These are phyloP conservation scores for Cybosia mesomella DNA, from an alignment of 2,888 invertebrate species.

Conservation along the genomic window DNA sequence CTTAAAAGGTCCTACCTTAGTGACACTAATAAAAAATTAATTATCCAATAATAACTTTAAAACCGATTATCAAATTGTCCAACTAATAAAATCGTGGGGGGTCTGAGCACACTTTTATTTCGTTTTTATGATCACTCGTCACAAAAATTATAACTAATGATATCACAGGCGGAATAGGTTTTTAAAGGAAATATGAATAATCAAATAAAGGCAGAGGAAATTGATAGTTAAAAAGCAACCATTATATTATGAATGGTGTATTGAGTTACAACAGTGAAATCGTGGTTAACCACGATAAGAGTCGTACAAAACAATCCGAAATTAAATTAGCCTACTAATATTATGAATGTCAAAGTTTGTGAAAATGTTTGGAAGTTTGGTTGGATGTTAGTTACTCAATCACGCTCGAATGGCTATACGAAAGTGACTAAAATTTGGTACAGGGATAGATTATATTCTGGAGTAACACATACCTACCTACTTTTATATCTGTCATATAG, in stretches of 20 bases:
- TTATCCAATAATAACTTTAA: neutral
- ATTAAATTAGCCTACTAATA: too few relatives aligned
- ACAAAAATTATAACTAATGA: constrained; percentile 1
- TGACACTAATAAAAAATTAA: neutral
- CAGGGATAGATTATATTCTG: too few relatives aligned
- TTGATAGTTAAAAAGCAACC: neutral
- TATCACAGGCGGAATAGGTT: neutral
- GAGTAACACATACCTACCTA: too few relatives aligned
- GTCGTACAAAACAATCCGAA: too few relatives aligned
- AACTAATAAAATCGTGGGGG: constrained; percentile 7
- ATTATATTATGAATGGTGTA: too few relatives aligned
- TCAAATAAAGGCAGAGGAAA: constrained; percentile 10
- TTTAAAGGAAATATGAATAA: constrained; percentile 7
- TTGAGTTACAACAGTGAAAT: constrained; percentile 1
- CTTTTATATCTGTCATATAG: too few relatives aligned
- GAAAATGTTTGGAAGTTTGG: too few relatives aligned
- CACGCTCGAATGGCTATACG: too few relatives aligned
- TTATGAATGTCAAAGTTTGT: too few relatives aligned
- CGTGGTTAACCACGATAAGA: too few relatives aligned
- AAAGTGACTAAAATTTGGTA: too few relatives aligned
- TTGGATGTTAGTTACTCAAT: too few relatives aligned
- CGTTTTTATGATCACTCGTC: neutral
- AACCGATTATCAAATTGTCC: neutral
- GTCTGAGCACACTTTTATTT: constrained; percentile 4
- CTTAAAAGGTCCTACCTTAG: neutral